A percentile compares a stretch with the other conserved stretches of the same genome.
phyloP scores from a whole-genome alignment of 2,113 vertebrate species.

The Pampusana beccarii region DNA sequence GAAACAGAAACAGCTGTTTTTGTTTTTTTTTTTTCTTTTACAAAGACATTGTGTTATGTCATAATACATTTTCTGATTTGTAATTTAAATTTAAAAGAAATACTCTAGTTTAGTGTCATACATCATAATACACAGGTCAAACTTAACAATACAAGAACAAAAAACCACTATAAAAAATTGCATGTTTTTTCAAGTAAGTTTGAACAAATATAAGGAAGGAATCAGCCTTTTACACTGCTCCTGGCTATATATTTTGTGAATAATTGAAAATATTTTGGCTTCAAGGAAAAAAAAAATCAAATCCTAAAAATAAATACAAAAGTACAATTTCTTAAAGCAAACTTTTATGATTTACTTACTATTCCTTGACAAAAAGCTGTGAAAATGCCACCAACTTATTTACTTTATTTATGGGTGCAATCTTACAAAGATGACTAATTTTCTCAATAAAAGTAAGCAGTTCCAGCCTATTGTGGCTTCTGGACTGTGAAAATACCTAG shows the following conservation, averaged over 20 bases:
- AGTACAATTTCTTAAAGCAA: neutral
- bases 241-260: neutral
- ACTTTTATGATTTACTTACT: neutral
- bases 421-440: neutral
- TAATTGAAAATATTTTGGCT: neutral
- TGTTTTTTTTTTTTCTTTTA: neutral
- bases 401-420: neutral
- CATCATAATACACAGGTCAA: neutral
- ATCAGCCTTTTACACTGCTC: neutral
- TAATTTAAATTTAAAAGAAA: neutral
- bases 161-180: neutral
- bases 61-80: neutral
- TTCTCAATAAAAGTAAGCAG: neutral
- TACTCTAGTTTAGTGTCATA: neutral
- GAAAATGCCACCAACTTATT: neutral
- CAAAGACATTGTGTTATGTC: neutral
- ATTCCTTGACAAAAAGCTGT: neutral
- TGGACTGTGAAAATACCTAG: neutral
- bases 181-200: neutral
- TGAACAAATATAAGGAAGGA: neutral
- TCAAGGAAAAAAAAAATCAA: neutral
- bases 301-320: neutral
- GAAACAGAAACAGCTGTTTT: neutral
- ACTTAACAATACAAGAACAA: neutral
- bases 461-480: neutral